Evolutionary conservation across 2,797 vertebrate genomes (phyloP), one percentile per base, ranked within the genome.

Genomic region (Gymnoscopelus microlampas): DNA sequence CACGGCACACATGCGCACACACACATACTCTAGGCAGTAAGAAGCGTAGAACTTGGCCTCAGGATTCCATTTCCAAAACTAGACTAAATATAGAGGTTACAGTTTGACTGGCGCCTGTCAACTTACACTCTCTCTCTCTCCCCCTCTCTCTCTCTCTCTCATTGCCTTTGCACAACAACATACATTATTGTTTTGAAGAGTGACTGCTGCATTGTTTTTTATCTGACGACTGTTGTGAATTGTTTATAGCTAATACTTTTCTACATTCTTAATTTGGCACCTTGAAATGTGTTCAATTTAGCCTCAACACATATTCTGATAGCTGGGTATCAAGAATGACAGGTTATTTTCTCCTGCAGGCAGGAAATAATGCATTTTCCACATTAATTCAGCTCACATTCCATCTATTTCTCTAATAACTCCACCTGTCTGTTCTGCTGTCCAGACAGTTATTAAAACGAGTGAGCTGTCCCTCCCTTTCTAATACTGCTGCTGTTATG

Each of bases 371-470:
- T 80, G 57, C 60, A 19, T 71, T 74, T 76, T 70, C 63, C 72
- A 23, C 35, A 60, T 24, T 50, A 66, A 64, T 61, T 82, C 24
- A 32, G 61, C 55, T 53, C 51, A 58, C 68, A 68, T 68, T 76
- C 53, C 12, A 11, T 51, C 61, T 68, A n/a, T 83, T 53, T 53
- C 6, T 72, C 62, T 51, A 61, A 67, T 13, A 67, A 14, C 23
- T 6, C 13, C 47, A 14, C 70, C 63, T 39, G 15, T 65, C 4
- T 57, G 44, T 49, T 51, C 44, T 77, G 19, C 71, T 58, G 53
- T 66, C 60, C 71, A 63, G 62, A 57, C 63, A 63, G 68, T 63
- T 79, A 80, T 86, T 77, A 74, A 78, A 76, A 70, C 65, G 54
- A 57, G 32, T 61, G 51, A 63, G 8, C 67, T 75, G 74, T 63